Conservation (phyloP, 2,888 invertebrate genomes). For the Himalopsyche japonica region DNA sequence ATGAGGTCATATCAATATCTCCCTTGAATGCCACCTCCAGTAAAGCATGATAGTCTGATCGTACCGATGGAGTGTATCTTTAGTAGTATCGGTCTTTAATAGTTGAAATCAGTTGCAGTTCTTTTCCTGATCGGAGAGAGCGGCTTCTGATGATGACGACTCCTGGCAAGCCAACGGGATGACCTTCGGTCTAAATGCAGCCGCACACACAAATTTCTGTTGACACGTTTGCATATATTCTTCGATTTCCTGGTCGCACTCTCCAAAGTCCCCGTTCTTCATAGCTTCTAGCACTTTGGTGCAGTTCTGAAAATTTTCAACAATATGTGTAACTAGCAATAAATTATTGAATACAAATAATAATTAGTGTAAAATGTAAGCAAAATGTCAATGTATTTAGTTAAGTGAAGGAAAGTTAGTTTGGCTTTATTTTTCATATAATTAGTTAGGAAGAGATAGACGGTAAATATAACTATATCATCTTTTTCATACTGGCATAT, state of each 20-base stretch:
- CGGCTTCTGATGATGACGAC: constrained; percentile 43
- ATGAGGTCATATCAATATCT: not conserved
- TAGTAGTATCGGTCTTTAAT: not conserved
- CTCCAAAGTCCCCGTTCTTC: constrained; percentile 78
- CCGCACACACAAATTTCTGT: constrained; percentile 76
- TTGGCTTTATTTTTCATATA: too few species aligned
- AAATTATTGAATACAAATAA: not conserved
- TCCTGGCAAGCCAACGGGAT: constrained; percentile 43
- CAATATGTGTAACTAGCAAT: too few species aligned
- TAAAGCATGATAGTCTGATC: not conserved
- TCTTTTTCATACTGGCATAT: too few species aligned
- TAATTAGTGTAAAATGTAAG: not conserved
- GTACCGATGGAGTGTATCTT: not conserved
- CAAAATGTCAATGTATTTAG: not conserved
- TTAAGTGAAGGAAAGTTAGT: too few species aligned
- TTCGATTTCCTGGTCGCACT: constrained; percentile 65
- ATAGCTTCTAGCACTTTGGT: constrained; percentile 78
- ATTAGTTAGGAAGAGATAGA: too few species aligned
- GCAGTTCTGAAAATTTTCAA: constrained; percentile 70
- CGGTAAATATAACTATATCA: too few species aligned
- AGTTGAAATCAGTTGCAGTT: constrained; percentile 40
- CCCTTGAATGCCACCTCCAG: not conserved
- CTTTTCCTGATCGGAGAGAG: constrained; percentile 45
- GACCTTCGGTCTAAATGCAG: constrained; percentile 63
- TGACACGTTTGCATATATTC: constrained; percentile 75